Base-by-base conservation (phyloP, 2,113 vertebrate genomes). In the Catagonus wagneri region DNA sequence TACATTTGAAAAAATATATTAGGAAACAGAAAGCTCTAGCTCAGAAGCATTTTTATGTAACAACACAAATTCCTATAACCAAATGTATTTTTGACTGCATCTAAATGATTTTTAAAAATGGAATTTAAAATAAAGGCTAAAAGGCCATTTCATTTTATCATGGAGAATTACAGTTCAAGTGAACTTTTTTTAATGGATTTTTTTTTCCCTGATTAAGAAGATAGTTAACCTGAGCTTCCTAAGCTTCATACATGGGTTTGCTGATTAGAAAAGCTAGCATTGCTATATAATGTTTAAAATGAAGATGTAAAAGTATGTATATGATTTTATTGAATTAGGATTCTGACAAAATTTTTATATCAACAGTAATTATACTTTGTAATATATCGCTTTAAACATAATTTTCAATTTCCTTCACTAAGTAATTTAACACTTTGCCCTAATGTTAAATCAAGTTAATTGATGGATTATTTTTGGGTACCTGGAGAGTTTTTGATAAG, bases 241-340 rank as follows among this genome's bases (percentile, higher is more conserved):
- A 71, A 89, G 75, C 13, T 75, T 90, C 3, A 50, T 92, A 66
- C 25, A 20, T 5, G 54, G 13, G 20, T 68, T 87, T 29, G 32
- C 22, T 54, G 36, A 83, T 76, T 50, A 89, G 56, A 34, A 54
- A 83, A 36, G 15, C 19, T 34, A 71, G 16, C 32, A 65, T 20
- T 93, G 56, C 27, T 61, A 25, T 7, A 65, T 22, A 58, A 52
- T 76, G 2, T 75, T 69, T 84, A 85, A 89, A 89, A 92, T 68
- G 6, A 83, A 54, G 20, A 61, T 61, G 5, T 76, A 75, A 92
- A 85, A 66, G 65, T 85, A 39, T 22, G 7, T 36, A 50, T 36
- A 22, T 12, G 19, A 86, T 86, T 85, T 68, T 44, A 75, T 27
- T 80, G 60, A 89, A 65, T 94, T 85, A 89, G 29, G 58, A 94